Percentiles rank a stretch among this genome's conserved stretches.
Evolutionary conservation across 1,140 invertebrate genomes (phyloP).

Genomic region (Calosoma granatense): DNA sequence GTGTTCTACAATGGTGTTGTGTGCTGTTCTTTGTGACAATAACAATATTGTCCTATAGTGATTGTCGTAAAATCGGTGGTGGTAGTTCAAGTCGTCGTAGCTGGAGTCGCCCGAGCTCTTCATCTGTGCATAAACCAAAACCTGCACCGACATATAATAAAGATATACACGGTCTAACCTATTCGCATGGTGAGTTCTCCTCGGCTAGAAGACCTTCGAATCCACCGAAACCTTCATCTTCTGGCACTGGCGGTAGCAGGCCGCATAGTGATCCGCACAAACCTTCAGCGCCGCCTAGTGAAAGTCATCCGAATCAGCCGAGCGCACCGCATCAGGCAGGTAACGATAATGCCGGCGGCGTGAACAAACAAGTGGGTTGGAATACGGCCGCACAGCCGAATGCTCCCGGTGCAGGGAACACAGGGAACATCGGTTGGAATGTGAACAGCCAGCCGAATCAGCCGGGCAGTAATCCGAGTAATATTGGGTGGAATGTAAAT

Average conservation of each 20-base stretch:
- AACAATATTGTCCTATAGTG: too few relatives aligned
- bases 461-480: not conserved
- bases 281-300: not conserved
- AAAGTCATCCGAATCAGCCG: not conserved
- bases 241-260: too few relatives aligned
- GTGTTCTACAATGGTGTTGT: too few relatives aligned
- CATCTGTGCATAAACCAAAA: not conserved
- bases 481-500: not conserved
- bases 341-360: not conserved
- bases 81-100: not conserved
- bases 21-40: too few relatives aligned
- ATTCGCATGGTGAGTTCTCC: not conserved
- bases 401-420: not conserved
- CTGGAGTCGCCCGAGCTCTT: not conserved
- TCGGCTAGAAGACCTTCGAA: not conserved
- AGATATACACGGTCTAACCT: not conserved
- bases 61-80: not conserved
- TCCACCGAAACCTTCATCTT: not conserved
- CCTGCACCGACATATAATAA: not conserved
- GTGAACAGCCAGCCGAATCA: not conserved
- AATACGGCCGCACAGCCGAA: not conserved
- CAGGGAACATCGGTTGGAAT: conserved; percentile 5
- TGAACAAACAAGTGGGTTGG: not conserved
- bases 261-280: too few relatives aligned
- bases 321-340: not conserved